Conservation (phyloP, 2,888 invertebrate species). For the Scaeva pyrastri region DNA sequence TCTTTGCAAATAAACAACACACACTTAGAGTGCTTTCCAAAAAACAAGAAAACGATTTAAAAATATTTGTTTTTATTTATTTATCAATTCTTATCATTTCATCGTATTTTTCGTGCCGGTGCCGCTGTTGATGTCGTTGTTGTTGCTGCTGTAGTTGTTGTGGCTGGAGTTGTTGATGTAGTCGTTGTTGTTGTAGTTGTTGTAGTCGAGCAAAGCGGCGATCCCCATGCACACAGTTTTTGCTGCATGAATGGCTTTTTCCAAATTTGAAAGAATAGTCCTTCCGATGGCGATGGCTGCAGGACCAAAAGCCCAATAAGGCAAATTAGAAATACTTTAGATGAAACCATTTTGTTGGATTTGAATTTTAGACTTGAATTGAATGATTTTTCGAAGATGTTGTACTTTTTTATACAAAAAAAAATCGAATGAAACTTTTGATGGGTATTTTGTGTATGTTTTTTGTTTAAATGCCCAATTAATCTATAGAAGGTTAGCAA, state of each 20-base stretch:
- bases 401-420: neutral
- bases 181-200: neutral
- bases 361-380: neutral
- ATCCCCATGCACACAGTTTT: neutral
- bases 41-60: no score
- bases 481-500: no score
- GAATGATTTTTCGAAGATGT: neutral
- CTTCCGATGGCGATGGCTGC: neutral
- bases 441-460: no score
- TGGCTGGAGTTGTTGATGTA: neutral
- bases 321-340: constrained; percentile 1
- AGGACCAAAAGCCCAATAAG: neutral
- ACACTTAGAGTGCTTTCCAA: no score
- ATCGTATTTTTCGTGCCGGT: neutral
- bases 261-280: neutral
- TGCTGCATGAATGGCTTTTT: neutral
- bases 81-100: no score
- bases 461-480: no score
- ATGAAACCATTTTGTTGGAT: neutral
- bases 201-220: neutral
- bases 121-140: neutral
- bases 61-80: no score
- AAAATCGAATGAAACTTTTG: no score
- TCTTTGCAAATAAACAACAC: no score
- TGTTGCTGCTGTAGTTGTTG: neutral